Percentiles rank a stretch among this genome's conserved stretches.
Conservation (phyloP, 2,797 vertebrate genomes). For the Brachymystax lenok region DNA sequence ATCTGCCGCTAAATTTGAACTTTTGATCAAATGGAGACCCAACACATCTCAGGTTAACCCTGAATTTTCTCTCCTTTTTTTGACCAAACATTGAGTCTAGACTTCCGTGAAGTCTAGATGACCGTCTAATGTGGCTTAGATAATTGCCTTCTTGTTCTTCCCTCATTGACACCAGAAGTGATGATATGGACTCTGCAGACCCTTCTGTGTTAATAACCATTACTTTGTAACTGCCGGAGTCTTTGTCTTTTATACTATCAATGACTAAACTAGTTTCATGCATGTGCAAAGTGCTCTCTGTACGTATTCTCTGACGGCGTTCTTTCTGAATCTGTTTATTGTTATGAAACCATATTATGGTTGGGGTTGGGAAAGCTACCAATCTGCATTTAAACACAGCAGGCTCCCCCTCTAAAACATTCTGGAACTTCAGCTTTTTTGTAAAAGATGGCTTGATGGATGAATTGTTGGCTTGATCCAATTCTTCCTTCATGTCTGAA, state of each 20-base stretch:
- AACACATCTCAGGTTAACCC: conserved; percentile 91
- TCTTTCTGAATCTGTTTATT: conserved; percentile 87
- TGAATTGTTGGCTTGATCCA: conserved; percentile 72
- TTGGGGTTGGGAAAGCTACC: conserved; percentile 84
- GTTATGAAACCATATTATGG: conserved; percentile 97
- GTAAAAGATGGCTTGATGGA: conserved; percentile 89
- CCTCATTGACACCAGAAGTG: conserved; percentile 83
- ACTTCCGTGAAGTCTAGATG: conserved; percentile 68
- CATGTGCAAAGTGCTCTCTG: conserved; percentile 80
- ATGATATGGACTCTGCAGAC: conserved; percentile 90
- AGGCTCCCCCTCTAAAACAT: conserved; percentile 86
- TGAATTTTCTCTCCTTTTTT: conserved; percentile 80
- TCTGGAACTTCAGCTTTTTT: conserved; percentile 89
- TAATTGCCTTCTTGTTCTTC: conserved; percentile 83
- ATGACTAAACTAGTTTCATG: conserved; percentile 86
- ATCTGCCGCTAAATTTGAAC: conserved; percentile 61
- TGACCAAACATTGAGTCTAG: conserved; percentile 78
- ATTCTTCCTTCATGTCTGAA: conserved; percentile 82
- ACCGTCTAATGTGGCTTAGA: conserved; percentile 71
- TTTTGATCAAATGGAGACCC: conserved; percentile 95
- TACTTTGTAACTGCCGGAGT: conserved; percentile 92
- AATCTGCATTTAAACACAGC: conserved; percentile 87
- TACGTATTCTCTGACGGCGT: conserved; percentile 79
- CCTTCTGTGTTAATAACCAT: conserved; percentile 94
- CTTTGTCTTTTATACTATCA: conserved; percentile 80